Conservation (phyloP, 2,113 vertebrate genomes). For the Amphilophus citrinellus region DNA sequence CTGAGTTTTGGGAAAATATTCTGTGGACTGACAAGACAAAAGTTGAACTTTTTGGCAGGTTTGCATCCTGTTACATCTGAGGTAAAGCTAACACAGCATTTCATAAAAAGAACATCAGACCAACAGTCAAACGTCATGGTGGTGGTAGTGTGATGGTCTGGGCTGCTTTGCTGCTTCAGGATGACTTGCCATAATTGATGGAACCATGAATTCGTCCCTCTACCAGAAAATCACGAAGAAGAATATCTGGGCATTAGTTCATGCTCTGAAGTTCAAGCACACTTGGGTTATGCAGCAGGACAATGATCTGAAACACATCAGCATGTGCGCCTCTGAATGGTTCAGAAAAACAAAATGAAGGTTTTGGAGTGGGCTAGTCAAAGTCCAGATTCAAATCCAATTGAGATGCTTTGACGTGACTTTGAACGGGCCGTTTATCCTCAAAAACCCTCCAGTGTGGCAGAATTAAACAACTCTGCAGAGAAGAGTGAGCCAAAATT, state of each 20-base stretch:
- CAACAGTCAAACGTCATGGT: background rate
- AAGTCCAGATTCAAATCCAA: background rate
- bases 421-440: background rate
- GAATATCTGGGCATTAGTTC: background rate
- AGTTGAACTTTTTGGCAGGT: background rate
- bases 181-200: background rate
- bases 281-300: background rate
- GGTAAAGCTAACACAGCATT: background rate
- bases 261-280: background rate
- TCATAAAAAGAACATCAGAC: background rate
- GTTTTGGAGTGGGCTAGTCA: background rate
- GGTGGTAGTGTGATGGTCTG: too few relatives aligned
- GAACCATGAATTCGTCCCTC: too few relatives aligned
- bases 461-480: background rate
- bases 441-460: background rate
- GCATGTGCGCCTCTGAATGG: background rate
- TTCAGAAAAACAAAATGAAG: background rate
- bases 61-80: background rate
- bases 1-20: constrained; percentile 1
- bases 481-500: background rate
- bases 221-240: background rate
- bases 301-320: background rate
- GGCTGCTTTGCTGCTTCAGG: background rate
- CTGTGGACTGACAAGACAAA: background rate
- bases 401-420: background rate